Conservation (phyloP, 2,113 vertebrate species). For the Takifugu flavidus region DNA sequence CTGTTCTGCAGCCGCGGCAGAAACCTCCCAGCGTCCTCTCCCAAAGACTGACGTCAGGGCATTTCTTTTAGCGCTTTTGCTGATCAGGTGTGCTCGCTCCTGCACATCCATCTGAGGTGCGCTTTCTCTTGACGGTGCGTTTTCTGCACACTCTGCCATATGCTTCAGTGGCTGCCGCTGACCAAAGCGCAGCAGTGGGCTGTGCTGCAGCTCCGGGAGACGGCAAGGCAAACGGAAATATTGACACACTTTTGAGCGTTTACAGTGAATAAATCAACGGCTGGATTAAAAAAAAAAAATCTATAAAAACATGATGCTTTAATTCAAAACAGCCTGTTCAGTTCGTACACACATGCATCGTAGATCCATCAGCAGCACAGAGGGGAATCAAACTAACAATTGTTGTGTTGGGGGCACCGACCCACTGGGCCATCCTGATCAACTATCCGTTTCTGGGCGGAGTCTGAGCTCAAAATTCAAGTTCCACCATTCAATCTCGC, state of each 20-base stretch:
- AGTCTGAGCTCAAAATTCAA: constrained; percentile 66
- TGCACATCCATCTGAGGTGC: constrained; percentile 30
- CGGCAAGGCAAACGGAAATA: constrained; percentile 36
- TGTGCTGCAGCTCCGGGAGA: constrained; percentile 13
- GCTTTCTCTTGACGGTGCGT: constrained; percentile 36
- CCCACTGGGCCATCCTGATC: constrained; percentile 62
- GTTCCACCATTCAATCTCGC: constrained; percentile 58
- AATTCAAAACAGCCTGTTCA: constrained; percentile 50
- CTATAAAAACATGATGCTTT: constrained; percentile 17
- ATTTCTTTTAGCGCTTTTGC: constrained; percentile 30
- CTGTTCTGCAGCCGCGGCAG: not conserved
- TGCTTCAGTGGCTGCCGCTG: constrained; percentile 33
- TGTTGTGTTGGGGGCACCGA: constrained; percentile 48
- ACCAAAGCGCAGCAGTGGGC: constrained; percentile 34
- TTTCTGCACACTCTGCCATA: constrained; percentile 32
- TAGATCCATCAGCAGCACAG: constrained; percentile 42
- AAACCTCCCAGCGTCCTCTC: too few species aligned
- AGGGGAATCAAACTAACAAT: constrained; percentile 57
- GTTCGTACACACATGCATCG: constrained; percentile 60
- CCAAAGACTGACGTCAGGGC: not conserved
- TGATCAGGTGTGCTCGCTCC: constrained; percentile 29
- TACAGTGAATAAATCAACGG: constrained; percentile 45
- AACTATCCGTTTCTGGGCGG: constrained; percentile 63
- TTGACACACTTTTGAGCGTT: constrained; percentile 49
- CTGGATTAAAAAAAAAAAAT: not conserved